These are phyloP conservation scores for Caenorhabditis auriculariae DNA, from an alignment of 2,888 invertebrate species.

Conservation along the genomic window DNA sequence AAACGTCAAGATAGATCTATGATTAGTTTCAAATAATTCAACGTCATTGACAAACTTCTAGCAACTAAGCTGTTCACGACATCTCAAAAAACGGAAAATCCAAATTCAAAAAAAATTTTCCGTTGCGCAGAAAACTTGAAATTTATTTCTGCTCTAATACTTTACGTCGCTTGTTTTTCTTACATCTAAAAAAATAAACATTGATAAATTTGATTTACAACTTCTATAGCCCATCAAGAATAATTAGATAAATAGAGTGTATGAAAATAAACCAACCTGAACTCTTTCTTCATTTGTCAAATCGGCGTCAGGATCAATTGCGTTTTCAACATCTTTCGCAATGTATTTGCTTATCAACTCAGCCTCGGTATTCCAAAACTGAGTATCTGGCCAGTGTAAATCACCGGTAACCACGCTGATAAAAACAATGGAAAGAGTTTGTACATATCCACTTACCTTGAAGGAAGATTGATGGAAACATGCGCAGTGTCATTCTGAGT, in stretches of 20 bases:
- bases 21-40: not conserved
- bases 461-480: slow-evolving; percentile 53
- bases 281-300: slow-evolving; percentile 56
- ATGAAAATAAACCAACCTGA: slow-evolving; percentile 21
- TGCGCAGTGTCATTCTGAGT: slow-evolving; percentile 42
- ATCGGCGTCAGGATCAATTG: slow-evolving; percentile 44
- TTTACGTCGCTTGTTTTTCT: no score
- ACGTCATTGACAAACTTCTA: not conserved
- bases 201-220: not conserved
- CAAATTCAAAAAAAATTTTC: no score
- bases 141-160: no score
- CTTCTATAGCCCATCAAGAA: not conserved
- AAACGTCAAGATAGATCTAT: not conserved
- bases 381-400: slow-evolving; percentile 56
- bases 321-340: slow-evolving; percentile 30
- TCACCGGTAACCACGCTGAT: slow-evolving; percentile 51
- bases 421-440: slow-evolving; percentile 1
- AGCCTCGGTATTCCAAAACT: slow-evolving; percentile 62
- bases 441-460: slow-evolving; percentile 38
- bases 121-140: no score
- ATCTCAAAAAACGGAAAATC: no score
- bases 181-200: no score
- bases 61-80: no score
- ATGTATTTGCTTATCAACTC: slow-evolving; percentile 42
- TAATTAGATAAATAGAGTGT: not conserved